Evolutionary conservation across 2,888 invertebrate species (phyloP).

Genomic region (Xanthorhoe designata): DNA sequence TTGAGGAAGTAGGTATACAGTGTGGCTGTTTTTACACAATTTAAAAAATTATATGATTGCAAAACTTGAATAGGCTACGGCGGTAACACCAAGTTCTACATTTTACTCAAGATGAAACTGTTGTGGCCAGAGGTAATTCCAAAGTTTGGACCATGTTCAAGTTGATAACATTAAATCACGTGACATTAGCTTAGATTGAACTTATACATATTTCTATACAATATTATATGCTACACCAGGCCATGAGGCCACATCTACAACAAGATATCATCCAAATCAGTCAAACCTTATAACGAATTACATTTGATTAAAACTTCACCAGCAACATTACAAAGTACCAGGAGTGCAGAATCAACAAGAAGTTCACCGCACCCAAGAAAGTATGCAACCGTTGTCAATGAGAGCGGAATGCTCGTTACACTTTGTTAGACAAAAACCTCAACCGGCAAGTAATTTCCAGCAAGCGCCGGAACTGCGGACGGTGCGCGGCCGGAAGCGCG

Average conservation of each 20-base stretch:
- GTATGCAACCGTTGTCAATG: constrained; percentile 17
- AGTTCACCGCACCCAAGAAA: not conserved
- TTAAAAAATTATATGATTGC: not conserved
- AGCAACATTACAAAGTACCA: not conserved
- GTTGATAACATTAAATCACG: too few species aligned
- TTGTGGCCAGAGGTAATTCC: too few species aligned
- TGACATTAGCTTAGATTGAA: too few species aligned
- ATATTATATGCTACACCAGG: too few species aligned
- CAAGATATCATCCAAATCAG: too few species aligned
- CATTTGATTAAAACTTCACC: not conserved
- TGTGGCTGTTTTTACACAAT: not conserved
- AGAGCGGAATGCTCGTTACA: constrained; percentile 28
- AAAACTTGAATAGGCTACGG: not conserved
- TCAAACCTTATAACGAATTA: not conserved
- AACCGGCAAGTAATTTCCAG: constrained; percentile 33
- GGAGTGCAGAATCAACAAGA: not conserved
- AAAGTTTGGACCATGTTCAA: too few species aligned
- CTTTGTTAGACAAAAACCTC: constrained; percentile 34
- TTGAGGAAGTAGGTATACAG: not conserved
- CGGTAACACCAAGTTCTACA: not conserved
- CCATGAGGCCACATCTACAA: too few species aligned
- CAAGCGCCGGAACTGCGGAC: constrained; percentile 76
- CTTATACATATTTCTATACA: too few species aligned
- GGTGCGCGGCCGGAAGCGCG: constrained; percentile 68
- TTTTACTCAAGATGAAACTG: too few species aligned